Evolutionary conservation across 2,797 vertebrate species (phyloP), one percentile per base, ranked within the genome.

Genomic region (Geotria australis): DNA sequence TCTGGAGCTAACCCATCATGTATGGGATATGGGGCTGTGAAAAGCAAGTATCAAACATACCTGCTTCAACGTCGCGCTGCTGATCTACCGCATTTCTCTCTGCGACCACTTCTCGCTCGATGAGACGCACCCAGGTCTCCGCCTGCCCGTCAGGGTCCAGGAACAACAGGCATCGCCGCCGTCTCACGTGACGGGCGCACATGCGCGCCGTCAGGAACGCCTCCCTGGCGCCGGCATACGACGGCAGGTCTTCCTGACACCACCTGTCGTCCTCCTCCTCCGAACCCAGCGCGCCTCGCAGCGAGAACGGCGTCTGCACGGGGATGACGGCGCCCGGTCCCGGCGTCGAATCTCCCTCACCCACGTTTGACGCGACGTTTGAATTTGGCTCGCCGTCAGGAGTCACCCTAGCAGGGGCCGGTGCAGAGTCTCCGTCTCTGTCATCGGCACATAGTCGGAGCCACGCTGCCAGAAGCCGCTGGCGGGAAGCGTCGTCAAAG

Each of bases 381-480:
- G 38, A 24, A 38, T 38, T 38, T 38, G 24, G 24, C 24, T 38
- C 24, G 24, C 24, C 24, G 53, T 56, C 57, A 1, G 13, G 8
- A 38, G 24, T 38, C 24, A 38, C 24, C 24, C 24, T 38, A 24
- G 24, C 24, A 3, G 60, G 12, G 2, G 6, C 8, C 1, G 10
- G 2, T 10, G 66, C 63, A 47, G 63, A 60, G 13, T 48, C 38
- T 7, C 48, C 48, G 45, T 63, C 47, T 45, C 72, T 65, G 58
- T 80, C 77, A 8, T 68, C 63, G 1, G 71, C 75, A 51, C 75
- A 80, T 7, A 80, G 56, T 3, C 64, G 63, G 60, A 63, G 69
- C 81, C 81, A 86, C 63, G 78, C 81, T 56, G 61, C 62, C n/a
- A 80, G 59, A 3, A 89, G 65, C 58, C 78, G 73, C 45, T 64